These are phyloP conservation scores for Platerodrilus igneus DNA, from an alignment of 2,888 invertebrate species.

Conservation along the genomic window DNA sequence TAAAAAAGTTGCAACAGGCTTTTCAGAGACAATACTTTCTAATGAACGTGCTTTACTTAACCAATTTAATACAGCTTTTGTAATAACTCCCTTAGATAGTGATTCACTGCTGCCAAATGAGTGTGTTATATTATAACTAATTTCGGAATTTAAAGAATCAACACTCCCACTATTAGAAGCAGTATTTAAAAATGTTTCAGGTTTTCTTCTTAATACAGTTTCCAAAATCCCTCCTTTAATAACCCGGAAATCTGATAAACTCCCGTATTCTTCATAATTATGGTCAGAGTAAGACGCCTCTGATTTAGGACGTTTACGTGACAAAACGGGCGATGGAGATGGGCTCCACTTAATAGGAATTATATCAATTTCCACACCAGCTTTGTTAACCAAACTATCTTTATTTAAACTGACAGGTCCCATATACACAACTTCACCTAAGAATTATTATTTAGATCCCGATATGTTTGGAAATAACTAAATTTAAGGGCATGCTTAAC, in stretches of 20 bases:
- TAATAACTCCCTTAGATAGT: conserved; percentile 39
- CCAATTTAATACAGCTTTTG: conserved; percentile 45
- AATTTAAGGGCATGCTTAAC: too few relatives aligned
- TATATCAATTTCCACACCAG: conserved; percentile 49
- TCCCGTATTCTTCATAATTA: conserved; percentile 38
- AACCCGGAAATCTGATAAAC: conserved; percentile 42
- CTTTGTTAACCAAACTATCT: conserved; percentile 57
- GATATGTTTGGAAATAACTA: conserved; percentile 46
- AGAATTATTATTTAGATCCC: conserved; percentile 33
- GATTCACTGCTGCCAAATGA: conserved; percentile 40
- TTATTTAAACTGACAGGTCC: conserved; percentile 48
- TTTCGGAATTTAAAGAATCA: conserved; percentile 36
- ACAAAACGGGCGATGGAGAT: conserved; percentile 42
- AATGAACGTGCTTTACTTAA: conserved; percentile 40
- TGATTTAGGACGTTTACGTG: conserved; percentile 39
- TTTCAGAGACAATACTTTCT: too few relatives aligned
- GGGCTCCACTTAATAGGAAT: conserved; percentile 47
- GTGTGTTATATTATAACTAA: conserved; percentile 30
- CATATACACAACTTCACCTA: conserved; percentile 49
- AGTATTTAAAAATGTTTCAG: conserved; percentile 37
- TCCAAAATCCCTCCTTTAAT: conserved; percentile 35
- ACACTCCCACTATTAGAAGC: conserved; percentile 33
- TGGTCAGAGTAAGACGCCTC: conserved; percentile 41
- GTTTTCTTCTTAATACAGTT: conserved; percentile 40
- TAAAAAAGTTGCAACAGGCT: too few relatives aligned